phyloP scores from a whole-genome alignment of 2,797 vertebrate genomes.

The Arrhamphus sclerolepis region DNA sequence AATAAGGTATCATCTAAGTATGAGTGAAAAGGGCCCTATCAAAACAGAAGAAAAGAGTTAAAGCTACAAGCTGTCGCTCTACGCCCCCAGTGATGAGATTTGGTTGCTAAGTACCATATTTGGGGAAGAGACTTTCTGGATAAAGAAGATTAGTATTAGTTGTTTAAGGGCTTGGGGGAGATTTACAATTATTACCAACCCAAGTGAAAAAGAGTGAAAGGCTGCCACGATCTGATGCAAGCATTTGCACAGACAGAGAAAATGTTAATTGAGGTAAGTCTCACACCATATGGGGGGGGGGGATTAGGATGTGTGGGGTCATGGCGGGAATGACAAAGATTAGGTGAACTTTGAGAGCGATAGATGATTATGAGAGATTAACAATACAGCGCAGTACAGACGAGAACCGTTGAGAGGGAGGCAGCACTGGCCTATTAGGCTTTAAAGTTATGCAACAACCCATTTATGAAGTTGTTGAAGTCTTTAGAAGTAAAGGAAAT shows the following conservation, averaged over 20 bases:
- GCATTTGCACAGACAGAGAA: constrained; percentile 54
- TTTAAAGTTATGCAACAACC: constrained; percentile 48
- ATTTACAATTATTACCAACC: constrained; percentile 83
- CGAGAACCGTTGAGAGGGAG: constrained; percentile 32
- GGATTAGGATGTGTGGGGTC: constrained; percentile 76
- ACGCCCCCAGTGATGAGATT: constrained; percentile 52
- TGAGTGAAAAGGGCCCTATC: constrained; percentile 9
- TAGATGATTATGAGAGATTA: constrained; percentile 78
- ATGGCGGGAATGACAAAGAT: constrained; percentile 74
- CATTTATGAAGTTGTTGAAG: constrained; percentile 21
- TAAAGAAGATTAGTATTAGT: constrained; percentile 87
- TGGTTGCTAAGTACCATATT: constrained; percentile 66
- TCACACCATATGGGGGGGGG: constrained; percentile 81
- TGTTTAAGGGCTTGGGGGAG: constrained; percentile 77
- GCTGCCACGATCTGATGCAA: constrained; percentile 59
- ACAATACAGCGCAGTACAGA: constrained; percentile 60
- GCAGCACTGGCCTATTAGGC: constrained; percentile 47
- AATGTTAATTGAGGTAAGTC: constrained; percentile 75
- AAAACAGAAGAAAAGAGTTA: constrained; percentile 23
- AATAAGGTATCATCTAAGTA: constrained; percentile 13
- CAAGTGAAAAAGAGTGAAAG: constrained; percentile 66
- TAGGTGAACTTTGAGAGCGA: constrained; percentile 64
- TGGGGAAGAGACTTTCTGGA: constrained; percentile 71
- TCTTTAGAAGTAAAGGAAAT: constrained; percentile 42
- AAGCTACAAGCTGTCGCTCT: constrained; percentile 48